Evolutionary conservation across 2,888 invertebrate genomes (phyloP).

Genomic region (Aricia artaxerxes): DNA sequence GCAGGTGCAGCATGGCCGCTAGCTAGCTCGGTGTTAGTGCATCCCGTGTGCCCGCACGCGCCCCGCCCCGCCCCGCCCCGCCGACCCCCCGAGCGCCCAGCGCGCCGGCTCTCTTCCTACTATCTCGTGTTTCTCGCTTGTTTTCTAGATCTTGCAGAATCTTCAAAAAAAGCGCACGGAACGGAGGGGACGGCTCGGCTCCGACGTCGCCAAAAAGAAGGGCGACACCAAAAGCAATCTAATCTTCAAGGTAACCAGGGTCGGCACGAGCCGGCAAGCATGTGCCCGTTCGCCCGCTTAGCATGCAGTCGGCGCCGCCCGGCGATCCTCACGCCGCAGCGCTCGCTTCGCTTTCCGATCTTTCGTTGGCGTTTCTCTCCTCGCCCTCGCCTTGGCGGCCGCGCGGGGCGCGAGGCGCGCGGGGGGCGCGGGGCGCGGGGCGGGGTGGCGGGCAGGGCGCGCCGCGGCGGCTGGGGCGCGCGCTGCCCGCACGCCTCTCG

Average conservation of each 20-base stretch:
- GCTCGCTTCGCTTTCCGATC: slow-evolving; percentile 74
- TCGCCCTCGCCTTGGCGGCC: slow-evolving; percentile 66
- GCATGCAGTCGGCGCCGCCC: slow-evolving; percentile 75
- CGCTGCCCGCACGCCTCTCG: slow-evolving; percentile 45
- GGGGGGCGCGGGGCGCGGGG: slow-evolving; percentile 58
- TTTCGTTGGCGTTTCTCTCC: slow-evolving; percentile 70
- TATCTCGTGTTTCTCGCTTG: slow-evolving; percentile 93
- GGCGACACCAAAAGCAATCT: slow-evolving; percentile 98
- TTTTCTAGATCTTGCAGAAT: slow-evolving; percentile 99
- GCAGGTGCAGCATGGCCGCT: slow-evolving; percentile 68
- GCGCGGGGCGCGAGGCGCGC: slow-evolving; percentile 56
- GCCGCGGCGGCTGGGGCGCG: slow-evolving; percentile 56
- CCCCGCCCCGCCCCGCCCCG: slow-evolving; percentile 57
- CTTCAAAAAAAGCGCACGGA: slow-evolving; percentile 99
- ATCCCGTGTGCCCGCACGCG: slow-evolving; percentile 56
- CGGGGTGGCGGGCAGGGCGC: slow-evolving; percentile 56
- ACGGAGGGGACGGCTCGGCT: slow-evolving; percentile 97
- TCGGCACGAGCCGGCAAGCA: slow-evolving; percentile 80
- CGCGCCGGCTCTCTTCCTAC: slow-evolving; percentile 84
- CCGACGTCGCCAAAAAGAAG: slow-evolving; percentile 95
- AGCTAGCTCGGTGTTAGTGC: slow-evolving; percentile 72
- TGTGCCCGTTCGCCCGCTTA: slow-evolving; percentile 80
- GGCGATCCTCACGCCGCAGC: slow-evolving; percentile 74
- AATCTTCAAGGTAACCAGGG: slow-evolving; percentile 98
- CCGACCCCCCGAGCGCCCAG: slow-evolving; percentile 65